Evolutionary conservation across 2,888 invertebrate genomes (phyloP).

Genomic region (Nebria salina): DNA sequence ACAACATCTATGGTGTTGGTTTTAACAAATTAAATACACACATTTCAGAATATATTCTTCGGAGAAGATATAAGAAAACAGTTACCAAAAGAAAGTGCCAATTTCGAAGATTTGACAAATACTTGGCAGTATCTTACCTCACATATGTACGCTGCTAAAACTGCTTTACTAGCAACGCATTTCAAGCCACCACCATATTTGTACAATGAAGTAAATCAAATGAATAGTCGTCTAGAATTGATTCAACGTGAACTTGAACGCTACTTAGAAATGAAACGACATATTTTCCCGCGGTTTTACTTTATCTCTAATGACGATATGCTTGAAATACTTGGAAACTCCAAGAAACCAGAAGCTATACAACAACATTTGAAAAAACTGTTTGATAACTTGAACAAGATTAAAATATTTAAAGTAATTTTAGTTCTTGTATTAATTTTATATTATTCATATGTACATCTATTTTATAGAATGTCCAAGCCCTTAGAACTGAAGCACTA

Average conservation of each 20-base stretch:
- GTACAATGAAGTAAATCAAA: slow-evolving; percentile 73
- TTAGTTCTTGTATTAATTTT: slow-evolving; percentile 46
- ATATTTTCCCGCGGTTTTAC: slow-evolving; percentile 85
- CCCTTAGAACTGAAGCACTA: slow-evolving; percentile 63
- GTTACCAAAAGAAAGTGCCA: slow-evolving; percentile 77
- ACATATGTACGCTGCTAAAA: slow-evolving; percentile 65
- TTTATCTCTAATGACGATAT: slow-evolving; percentile 86
- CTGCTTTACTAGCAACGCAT: slow-evolving; percentile 72
- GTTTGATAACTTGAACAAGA: slow-evolving; percentile 84
- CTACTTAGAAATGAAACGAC: slow-evolving; percentile 89
- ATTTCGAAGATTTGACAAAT: slow-evolving; percentile 77
- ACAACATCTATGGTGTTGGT: neutral
- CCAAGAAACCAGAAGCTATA: slow-evolving; percentile 82
- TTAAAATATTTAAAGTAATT: slow-evolving; percentile 74
- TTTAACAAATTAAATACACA: neutral
- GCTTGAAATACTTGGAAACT: slow-evolving; percentile 86
- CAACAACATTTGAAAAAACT: slow-evolving; percentile 89
- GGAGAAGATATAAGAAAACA: slow-evolving; percentile 90
- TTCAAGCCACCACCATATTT: slow-evolving; percentile 71
- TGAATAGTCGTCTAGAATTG: slow-evolving; percentile 80
- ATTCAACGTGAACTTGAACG: slow-evolving; percentile 86
- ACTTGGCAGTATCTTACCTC: slow-evolving; percentile 76
- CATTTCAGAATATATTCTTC: slow-evolving; percentile 77
- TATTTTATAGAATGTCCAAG: slow-evolving; percentile 47
- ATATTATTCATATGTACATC: neutral